Conservation (phyloP, 2,888 invertebrate genomes). For the Odontomyia ornata region DNA sequence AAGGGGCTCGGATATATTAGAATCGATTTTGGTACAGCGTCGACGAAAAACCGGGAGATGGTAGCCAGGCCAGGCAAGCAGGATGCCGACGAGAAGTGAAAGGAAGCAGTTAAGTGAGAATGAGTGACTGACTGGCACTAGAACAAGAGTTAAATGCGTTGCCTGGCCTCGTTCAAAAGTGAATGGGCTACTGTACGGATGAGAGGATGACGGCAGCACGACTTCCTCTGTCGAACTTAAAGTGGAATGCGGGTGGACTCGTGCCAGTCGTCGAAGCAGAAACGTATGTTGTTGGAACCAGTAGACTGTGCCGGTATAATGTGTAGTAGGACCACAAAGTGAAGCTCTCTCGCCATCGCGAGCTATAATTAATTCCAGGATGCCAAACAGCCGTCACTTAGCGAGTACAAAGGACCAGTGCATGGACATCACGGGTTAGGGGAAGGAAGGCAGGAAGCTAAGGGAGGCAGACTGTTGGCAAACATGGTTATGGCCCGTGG, state of each 20-base stretch:
- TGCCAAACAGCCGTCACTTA: slow-evolving; percentile 21
- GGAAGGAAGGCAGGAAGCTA: background rate
- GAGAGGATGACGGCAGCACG: background rate
- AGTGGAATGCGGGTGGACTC: slow-evolving; percentile 27
- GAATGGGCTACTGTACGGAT: background rate
- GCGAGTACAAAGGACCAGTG: background rate
- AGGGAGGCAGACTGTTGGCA: background rate
- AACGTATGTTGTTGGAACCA: background rate
- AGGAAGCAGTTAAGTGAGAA: slow-evolving; percentile 15
- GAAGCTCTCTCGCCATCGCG: background rate
- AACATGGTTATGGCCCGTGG: background rate
- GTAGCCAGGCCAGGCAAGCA: background rate
- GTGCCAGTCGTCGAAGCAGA: slow-evolving; percentile 11
- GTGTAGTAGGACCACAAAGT: background rate
- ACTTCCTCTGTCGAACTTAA: background rate
- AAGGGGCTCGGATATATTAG: slow-evolving; percentile 2
- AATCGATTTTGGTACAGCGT: slow-evolving; percentile 37
- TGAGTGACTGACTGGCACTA: slow-evolving; percentile 3
- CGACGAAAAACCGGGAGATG: background rate
- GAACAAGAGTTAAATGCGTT: slow-evolving; percentile 1
- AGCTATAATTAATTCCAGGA: slow-evolving; percentile 30
- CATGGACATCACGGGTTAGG: background rate
- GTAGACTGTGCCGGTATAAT: background rate
- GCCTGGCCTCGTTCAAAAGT: background rate
- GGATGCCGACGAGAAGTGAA: background rate